Evolutionary conservation across 2,888 invertebrate species (phyloP).

Genomic region (Apodemia duryi): DNA sequence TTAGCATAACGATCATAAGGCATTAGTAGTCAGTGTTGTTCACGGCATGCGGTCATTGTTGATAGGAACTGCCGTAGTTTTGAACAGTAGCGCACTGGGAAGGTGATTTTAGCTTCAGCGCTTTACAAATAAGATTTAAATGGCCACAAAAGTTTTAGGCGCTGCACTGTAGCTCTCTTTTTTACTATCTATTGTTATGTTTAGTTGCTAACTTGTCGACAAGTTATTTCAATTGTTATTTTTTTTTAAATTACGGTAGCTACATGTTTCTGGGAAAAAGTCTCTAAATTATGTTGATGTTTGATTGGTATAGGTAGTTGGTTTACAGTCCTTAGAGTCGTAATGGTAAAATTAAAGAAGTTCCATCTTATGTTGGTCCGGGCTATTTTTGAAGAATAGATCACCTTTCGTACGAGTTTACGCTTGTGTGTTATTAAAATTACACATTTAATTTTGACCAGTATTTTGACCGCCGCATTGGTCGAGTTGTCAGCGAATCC

Average conservation of each 20-base stretch:
- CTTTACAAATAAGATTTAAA: constrained; percentile 12
- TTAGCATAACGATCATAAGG: constrained; percentile 66
- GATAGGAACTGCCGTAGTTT: constrained; percentile 11
- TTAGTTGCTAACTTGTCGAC: constrained; percentile 69
- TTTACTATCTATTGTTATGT: constrained; percentile 54
- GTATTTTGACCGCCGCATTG: too few relatives aligned
- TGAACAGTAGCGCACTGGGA: constrained; percentile 6
- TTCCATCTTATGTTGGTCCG: too few relatives aligned
- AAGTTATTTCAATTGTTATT: constrained; percentile 42
- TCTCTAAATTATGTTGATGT: not conserved
- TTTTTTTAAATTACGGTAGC: not conserved
- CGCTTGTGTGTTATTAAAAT: too few relatives aligned
- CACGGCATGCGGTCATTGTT: constrained; percentile 64
- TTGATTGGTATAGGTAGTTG: too few relatives aligned
- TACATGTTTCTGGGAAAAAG: constrained; percentile 22
- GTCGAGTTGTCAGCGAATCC: too few relatives aligned
- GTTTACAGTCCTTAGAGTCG: too few relatives aligned
- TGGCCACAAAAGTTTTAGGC: constrained; percentile 21
- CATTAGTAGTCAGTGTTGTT: constrained; percentile 71
- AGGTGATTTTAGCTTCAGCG: constrained; percentile 18
- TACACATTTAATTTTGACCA: too few relatives aligned
- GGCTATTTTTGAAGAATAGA: too few relatives aligned
- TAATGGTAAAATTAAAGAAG: too few relatives aligned
- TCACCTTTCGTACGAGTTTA: too few relatives aligned
- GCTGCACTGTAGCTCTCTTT: constrained; percentile 31